These are phyloP conservation scores for Sebastes iracundus DNA, from an alignment of 2,797 vertebrate species.

Conservation along the genomic window DNA sequence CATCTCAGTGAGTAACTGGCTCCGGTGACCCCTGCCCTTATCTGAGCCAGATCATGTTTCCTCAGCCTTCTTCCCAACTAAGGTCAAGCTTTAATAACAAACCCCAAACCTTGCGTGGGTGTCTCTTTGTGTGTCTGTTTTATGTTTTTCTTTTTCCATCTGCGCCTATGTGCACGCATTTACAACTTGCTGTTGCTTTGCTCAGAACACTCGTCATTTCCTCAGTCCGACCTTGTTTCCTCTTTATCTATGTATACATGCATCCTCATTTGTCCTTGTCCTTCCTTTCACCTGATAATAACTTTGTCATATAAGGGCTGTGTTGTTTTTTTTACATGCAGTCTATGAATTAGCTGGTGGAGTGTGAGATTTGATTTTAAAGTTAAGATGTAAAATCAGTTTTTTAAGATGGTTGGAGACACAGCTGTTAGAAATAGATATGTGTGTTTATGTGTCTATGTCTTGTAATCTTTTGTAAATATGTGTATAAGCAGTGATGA, in stretches of 20 bases:
- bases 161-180: slow-evolving; percentile 1
- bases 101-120: slow-evolving; percentile 1
- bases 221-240: slow-evolving; percentile 41
- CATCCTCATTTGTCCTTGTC: slow-evolving; percentile 19
- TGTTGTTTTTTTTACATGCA: background rate
- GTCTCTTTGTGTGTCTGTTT: slow-evolving; percentile 35
- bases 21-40: slow-evolving; percentile 47
- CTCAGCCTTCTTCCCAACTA: slow-evolving; percentile 59
- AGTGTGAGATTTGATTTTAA: background rate
- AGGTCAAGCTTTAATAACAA: slow-evolving; percentile 80
- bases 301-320: slow-evolving; percentile 1
- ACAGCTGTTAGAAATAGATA: background rate
- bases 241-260: slow-evolving; percentile 19
- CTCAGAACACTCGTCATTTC: slow-evolving; percentile 35
- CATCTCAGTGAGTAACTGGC: background rate
- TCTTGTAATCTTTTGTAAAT: background rate
- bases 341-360: background rate
- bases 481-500: background rate
- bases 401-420: background rate
- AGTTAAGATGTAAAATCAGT: background rate
- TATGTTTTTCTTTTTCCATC: slow-evolving; percentile 47
- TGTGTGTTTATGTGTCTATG: background rate
- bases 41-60: slow-evolving; percentile 76
- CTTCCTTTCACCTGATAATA: slow-evolving; percentile 36
- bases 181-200: slow-evolving; percentile 8